Conservation (phyloP, 2,797 vertebrate species). For the Tauraco hartlaubi region DNA sequence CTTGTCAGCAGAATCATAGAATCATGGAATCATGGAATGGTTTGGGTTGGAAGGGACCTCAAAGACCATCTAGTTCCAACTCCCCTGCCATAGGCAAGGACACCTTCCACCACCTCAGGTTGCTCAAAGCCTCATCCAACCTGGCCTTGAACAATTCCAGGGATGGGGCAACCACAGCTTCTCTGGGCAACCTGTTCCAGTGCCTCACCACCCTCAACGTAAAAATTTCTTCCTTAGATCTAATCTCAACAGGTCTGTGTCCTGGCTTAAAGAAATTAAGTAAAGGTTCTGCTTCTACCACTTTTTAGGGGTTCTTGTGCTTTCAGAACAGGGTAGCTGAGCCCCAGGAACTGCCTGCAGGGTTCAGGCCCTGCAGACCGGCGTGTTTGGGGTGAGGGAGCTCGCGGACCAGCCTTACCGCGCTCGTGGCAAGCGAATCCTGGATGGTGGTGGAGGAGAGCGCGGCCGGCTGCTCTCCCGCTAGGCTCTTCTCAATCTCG, state of each 20-base stretch:
- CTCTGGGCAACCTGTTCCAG: too few species aligned
- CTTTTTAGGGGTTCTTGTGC: background rate
- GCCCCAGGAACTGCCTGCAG: fast-evolving
- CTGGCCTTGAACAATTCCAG: too few species aligned
- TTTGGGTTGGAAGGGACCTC: too few species aligned
- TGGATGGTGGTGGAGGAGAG: constrained; percentile 89
- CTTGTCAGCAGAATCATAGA: background rate
- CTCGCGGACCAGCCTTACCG: constrained; percentile 78
- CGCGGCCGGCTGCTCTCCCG: constrained; percentile 74
- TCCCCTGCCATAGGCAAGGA: too few species aligned
- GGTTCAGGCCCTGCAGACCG: background rate
- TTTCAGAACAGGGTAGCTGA: background rate
- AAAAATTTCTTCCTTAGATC: too few species aligned
- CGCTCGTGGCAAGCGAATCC: constrained; percentile 90
- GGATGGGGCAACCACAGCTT: too few species aligned
- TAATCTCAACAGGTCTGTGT: background rate
- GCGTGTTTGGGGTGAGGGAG: fast-evolving
- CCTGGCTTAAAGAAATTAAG: background rate
- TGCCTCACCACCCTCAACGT: too few species aligned
- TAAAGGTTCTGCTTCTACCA: background rate
- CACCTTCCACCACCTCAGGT: too few species aligned
- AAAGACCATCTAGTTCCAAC: too few species aligned
- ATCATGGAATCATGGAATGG: too few species aligned
- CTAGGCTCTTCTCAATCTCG: constrained; percentile 81
- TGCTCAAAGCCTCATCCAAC: too few species aligned